These are phyloP conservation scores for Hylaea fasciaria DNA, from an alignment of 2,888 invertebrate genomes.

Conservation along the genomic window DNA sequence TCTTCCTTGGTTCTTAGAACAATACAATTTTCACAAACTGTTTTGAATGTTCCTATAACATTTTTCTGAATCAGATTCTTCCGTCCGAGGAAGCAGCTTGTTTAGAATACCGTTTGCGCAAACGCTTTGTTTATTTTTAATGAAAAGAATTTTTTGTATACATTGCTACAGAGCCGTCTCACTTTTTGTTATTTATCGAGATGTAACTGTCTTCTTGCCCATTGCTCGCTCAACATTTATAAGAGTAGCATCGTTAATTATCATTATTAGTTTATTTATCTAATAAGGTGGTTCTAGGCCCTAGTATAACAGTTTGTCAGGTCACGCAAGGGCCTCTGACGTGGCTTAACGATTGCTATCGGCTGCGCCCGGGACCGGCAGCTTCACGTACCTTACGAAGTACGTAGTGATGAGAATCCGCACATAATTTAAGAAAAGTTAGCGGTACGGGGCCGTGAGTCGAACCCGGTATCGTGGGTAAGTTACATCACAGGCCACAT, in stretches of 20 bases:
- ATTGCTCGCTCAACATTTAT: slow-evolving; percentile 46
- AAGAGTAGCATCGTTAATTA: slow-evolving; percentile 23
- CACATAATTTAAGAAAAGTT: too few species aligned
- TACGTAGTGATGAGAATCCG: too few species aligned
- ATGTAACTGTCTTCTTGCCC: slow-evolving; percentile 44
- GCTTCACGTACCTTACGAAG: too few species aligned
- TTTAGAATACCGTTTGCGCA: slow-evolving; percentile 26
- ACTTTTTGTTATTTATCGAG: slow-evolving; percentile 50
- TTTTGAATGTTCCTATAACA: background rate
- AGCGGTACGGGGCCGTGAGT: too few species aligned
- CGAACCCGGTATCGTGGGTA: too few species aligned
- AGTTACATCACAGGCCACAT: too few species aligned
- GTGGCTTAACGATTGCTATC: too few species aligned
- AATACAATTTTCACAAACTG: background rate
- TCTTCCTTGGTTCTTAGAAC: background rate
- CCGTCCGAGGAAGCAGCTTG: slow-evolving; percentile 20
- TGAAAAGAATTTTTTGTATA: slow-evolving; percentile 65
- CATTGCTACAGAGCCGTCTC: slow-evolving; percentile 45
- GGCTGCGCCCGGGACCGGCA: too few species aligned
- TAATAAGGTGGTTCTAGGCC: too few species aligned
- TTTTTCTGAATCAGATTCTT: slow-evolving; percentile 8
- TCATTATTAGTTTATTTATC: too few species aligned
- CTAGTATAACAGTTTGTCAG: too few species aligned
- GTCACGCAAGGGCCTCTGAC: too few species aligned
- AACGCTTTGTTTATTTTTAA: slow-evolving; percentile 57